These are phyloP conservation scores for Microchirus variegatus DNA, from an alignment of 2,797 vertebrate genomes.

Conservation along the genomic window DNA sequence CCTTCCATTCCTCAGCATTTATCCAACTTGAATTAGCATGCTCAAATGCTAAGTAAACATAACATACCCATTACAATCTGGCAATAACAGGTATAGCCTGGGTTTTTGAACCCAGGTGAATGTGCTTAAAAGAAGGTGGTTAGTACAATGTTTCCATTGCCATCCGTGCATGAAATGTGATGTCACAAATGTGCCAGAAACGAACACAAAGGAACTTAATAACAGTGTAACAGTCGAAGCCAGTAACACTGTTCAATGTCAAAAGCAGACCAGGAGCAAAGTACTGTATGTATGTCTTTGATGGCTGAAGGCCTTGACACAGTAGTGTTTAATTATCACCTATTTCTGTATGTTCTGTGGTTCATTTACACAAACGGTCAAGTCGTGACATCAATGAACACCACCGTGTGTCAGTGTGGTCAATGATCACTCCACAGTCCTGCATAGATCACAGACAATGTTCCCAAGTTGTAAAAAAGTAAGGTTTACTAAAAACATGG, in stretches of 20 bases:
- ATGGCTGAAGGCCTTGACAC: background rate
- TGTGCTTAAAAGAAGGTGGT: no score
- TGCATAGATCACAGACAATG: constrained; percentile 48
- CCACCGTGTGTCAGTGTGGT: constrained; percentile 19
- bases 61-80: constrained; percentile 44
- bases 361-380: constrained; percentile 34
- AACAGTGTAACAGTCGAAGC: no score
- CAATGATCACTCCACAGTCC: constrained; percentile 39
- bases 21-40: constrained; percentile 48
- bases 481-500: no score
- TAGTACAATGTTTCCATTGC: no score
- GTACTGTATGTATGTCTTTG: no score
- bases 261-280: no score
- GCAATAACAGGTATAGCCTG: background rate
- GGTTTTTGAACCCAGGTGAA: no score
- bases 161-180: no score
- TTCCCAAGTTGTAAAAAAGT: constrained; percentile 22
- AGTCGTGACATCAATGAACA: constrained; percentile 18
- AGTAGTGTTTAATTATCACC: constrained; percentile 17
- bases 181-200: no score
- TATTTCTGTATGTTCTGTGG: constrained; percentile 13
- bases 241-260: no score
- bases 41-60: constrained; percentile 30
- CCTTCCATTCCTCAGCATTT: constrained; percentile 19
- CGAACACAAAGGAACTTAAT: no score